Base-by-base conservation (phyloP, 2,888 invertebrate genomes). In the Melanostoma scalare region DNA sequence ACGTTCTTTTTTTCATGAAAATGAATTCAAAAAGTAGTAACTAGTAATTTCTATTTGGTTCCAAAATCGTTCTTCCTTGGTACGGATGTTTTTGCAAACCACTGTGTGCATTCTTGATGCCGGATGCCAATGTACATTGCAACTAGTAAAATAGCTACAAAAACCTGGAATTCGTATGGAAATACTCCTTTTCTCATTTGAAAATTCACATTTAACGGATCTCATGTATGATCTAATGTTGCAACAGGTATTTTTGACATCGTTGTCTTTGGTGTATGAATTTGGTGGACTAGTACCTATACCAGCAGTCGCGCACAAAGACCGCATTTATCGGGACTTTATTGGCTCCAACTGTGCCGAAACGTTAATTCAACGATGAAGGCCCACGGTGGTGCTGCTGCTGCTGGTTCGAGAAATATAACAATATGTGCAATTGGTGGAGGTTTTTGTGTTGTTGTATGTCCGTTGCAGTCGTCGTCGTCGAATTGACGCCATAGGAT, bases 231-330 rank as follows among this genome's bases (percentile, higher is more conserved):
- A 79, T 84, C 74, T 69, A 67, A 75, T 75, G 84, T 79, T 71
- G 84, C 71, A 84, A 84, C 84, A 84, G 84, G 79, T 84, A 79
- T 84, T 84, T 84, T 84, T 75, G 74, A 75, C 74, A 75, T 79
- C 74, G 58, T 52, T 55, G 67, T 71, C 50, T 46, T 65, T 71
- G 46, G 56, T 58, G 63, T 60, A 48, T 33, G 53, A 69, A 68
- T 74, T 50, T 56, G 56, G 61, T 69, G 42, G 46, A 36, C 61
- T 36, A 9, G 36, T 44, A 40, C 20, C 40, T 53, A 53, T 77
- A 81, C 50, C 76, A 60, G 67, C 56, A 52, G 75, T 53, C 50
- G 48, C 48, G 35, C 65, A 56, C 63, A 40, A 46, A 42, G 50
- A 55, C 68, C 50, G 63, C 68, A 58, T 63, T 67, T 69, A 82